Percentiles rank a stretch among this genome's conserved stretches.
Conservation (phyloP, 2,888 invertebrate genomes). For the Lumbricus terrestris region DNA sequence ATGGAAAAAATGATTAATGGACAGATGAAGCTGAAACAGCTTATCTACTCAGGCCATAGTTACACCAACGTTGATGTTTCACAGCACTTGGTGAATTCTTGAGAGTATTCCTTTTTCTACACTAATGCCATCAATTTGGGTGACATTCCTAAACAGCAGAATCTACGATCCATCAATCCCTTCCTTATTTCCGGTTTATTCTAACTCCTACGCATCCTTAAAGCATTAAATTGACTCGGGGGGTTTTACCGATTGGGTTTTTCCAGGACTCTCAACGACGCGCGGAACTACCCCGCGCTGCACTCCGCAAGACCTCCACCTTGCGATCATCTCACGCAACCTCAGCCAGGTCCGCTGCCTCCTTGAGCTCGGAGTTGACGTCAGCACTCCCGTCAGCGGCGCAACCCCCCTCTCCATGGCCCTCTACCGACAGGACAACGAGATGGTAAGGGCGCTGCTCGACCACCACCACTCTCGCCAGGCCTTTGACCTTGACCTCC, state of each 20-base stretch:
- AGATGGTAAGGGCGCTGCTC: constrained; percentile 52
- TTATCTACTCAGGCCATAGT: too few relatives aligned
- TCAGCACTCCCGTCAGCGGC: constrained; percentile 54
- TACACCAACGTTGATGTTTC: too few relatives aligned
- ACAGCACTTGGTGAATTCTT: too few relatives aligned
- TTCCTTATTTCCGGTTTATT: background rate
- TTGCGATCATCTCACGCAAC: constrained; percentile 10
- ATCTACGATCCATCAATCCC: too few relatives aligned
- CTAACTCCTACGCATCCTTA: too few relatives aligned
- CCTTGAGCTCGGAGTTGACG: constrained; percentile 38
- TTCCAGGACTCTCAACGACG: background rate
- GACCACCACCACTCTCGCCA: constrained; percentile 48
- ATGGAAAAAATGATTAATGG: too few relatives aligned
- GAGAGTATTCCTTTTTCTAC: too few relatives aligned
- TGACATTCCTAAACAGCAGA: too few relatives aligned
- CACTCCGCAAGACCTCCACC: background rate
- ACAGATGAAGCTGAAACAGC: too few relatives aligned
- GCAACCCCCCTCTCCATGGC: constrained; percentile 56
- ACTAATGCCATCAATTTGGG: too few relatives aligned
- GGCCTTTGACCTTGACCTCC: constrained; percentile 52
- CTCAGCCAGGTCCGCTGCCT: background rate
- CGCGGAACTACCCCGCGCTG: background rate
- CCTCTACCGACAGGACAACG: constrained; percentile 50
- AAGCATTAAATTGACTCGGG: too few relatives aligned
- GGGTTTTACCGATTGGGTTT: too few relatives aligned